phyloP scores from a whole-genome alignment of 2,113 vertebrate species.

The Charina bottae region DNA sequence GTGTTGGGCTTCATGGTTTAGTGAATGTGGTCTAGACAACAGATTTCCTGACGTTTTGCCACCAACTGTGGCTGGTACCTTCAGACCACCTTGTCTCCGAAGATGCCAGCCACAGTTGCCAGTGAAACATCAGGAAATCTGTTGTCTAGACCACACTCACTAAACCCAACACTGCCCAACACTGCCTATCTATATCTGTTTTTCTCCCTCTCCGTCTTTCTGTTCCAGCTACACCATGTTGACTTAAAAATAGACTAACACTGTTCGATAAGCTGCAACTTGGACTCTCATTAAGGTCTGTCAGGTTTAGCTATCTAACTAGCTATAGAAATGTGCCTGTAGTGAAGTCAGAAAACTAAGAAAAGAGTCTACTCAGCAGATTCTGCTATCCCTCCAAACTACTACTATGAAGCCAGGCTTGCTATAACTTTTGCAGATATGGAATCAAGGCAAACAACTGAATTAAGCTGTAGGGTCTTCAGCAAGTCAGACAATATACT shows the following conservation, averaged over 20 bases:
- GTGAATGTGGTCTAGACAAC: not conserved
- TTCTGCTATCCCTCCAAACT: not conserved
- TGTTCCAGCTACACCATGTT: not conserved
- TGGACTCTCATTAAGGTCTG: not conserved
- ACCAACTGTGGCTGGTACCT: not conserved
- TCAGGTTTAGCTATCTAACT: not conserved
- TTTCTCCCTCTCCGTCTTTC: not conserved
- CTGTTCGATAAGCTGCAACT: not conserved
- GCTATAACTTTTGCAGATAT: not conserved
- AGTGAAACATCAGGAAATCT: not conserved
- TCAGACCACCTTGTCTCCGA: not conserved
- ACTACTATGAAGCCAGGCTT: not conserved
- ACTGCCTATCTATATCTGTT: not conserved
- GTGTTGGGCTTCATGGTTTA: not conserved
- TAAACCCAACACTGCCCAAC: not conserved
- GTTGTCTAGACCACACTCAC: not conserved
- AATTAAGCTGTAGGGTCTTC: not conserved
- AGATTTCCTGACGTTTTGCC: not conserved
- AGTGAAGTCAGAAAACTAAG: not conserved
- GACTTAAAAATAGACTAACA: not conserved
- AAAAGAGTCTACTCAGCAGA: not conserved
- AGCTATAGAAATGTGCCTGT: not conserved
- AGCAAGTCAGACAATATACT: not conserved
- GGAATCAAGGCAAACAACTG: not conserved
- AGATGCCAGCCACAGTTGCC: not conserved